These are phyloP conservation scores for Nannoperca obscura DNA, from an alignment of 2,797 vertebrate species.

Conservation along the genomic window DNA sequence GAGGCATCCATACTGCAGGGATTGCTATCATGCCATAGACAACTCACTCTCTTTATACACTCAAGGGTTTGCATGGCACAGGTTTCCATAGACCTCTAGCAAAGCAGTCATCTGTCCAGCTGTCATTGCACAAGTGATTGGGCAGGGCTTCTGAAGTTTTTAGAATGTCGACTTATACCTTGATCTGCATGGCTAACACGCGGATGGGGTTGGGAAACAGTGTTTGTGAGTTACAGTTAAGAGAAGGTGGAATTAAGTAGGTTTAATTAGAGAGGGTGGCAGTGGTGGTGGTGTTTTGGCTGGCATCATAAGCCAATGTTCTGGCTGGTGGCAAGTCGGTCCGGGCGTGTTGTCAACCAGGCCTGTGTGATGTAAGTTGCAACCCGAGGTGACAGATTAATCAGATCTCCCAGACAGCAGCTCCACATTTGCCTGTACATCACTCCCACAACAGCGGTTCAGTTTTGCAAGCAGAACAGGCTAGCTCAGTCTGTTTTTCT, in stretches of 20 bases:
- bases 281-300: constrained; percentile 9
- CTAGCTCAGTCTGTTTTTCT: constrained; percentile 71
- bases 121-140: constrained; percentile 9
- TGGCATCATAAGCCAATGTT: constrained; percentile 30
- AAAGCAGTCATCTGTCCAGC: constrained; percentile 22
- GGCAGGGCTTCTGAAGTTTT: constrained; percentile 16
- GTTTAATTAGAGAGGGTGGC: constrained; percentile 53
- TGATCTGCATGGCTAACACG: not conserved
- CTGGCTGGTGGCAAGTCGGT: constrained; percentile 26
- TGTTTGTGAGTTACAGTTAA: constrained; percentile 16
- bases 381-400: constrained; percentile 70
- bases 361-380: constrained; percentile 54
- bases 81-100: constrained; percentile 15
- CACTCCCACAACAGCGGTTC: constrained; percentile 36
- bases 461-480: constrained; percentile 52
- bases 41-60: constrained; percentile 23
- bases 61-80: constrained; percentile 4
- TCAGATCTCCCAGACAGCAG: constrained; percentile 60
- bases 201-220: constrained; percentile 11
- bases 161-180: not conserved
- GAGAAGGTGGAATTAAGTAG: constrained; percentile 5
- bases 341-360: constrained; percentile 58
- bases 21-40: constrained; percentile 18
- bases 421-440: constrained; percentile 52
- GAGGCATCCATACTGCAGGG: constrained; percentile 30